Evolutionary conservation across 1,140 invertebrate species (phyloP).

Genomic region (Drosophila pruinosa): DNA sequence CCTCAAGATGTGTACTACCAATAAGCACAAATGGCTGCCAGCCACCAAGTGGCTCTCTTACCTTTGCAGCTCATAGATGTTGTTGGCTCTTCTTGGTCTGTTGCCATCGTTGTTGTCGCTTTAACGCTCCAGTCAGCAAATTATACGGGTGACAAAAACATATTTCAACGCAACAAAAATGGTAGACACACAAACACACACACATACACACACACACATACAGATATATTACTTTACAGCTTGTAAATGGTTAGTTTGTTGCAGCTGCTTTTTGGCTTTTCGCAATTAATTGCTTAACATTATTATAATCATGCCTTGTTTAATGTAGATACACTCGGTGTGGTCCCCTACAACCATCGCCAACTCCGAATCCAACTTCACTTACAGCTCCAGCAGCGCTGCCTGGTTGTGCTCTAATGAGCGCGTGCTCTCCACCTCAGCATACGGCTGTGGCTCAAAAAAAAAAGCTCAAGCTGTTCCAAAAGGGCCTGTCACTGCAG

Average conservation of each 20-base stretch:
- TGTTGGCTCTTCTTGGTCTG: constrained; percentile 11
- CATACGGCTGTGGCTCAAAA: not conserved
- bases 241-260: constrained; percentile 45
- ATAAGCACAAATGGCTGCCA: constrained; percentile 44
- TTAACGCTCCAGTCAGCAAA: constrained; percentile 71
- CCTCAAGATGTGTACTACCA: constrained; percentile 61
- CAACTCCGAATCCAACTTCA: not conserved
- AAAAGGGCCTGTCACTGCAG: constrained; percentile 71
- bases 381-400: constrained; percentile 31
- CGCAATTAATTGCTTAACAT: constrained; percentile 77
- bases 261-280: constrained; percentile 66
- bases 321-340: constrained; percentile 65
- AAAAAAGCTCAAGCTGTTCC: constrained; percentile 67
- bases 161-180: constrained; percentile 59
- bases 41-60: constrained; percentile 13
- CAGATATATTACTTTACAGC: constrained; percentile 49
- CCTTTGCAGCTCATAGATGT: not conserved
- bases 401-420: constrained; percentile 58
- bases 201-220: constrained; percentile 35
- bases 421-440: constrained; percentile 62
- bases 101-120: constrained; percentile 65
- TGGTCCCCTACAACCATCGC: constrained; percentile 37
- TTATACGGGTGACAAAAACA: constrained; percentile 80
- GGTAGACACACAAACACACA: constrained; percentile 44
- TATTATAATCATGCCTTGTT: constrained; percentile 69